Percentiles rank a stretch among this genome's conserved stretches.
Evolutionary conservation across 2,888 invertebrate genomes (phyloP).

Genomic region (Drosophila siamana): DNA sequence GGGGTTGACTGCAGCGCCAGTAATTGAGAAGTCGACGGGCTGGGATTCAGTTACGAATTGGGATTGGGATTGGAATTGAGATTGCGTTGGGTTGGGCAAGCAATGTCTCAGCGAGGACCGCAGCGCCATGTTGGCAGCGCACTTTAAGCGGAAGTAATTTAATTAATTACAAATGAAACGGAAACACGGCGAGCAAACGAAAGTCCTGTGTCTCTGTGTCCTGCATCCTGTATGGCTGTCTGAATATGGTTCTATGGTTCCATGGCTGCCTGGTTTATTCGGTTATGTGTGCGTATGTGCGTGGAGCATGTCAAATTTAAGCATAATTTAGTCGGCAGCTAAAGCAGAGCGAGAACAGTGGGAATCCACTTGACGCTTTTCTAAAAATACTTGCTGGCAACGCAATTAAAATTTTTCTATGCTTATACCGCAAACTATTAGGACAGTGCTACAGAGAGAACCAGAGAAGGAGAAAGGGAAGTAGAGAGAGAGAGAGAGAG

Average conservation of each 20-base stretch:
- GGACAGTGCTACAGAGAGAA: slow-evolving; percentile 32
- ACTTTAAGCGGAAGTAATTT: slow-evolving; percentile 82
- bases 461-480: neutral
- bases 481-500: slow-evolving; percentile 20
- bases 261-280: too few species aligned
- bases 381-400: slow-evolving; percentile 55
- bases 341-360: neutral
- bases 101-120: slow-evolving; percentile 51
- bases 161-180: slow-evolving; percentile 83
- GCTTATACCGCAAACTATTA: slow-evolving; percentile 58
- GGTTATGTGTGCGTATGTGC: slow-evolving; percentile 29
- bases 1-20: slow-evolving; percentile 44
- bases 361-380: slow-evolving; percentile 43
- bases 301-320: slow-evolving; percentile 41
- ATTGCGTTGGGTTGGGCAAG: slow-evolving; percentile 28
- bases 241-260: too few species aligned
- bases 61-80: slow-evolving; percentile 11
- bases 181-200: slow-evolving; percentile 65
- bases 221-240: slow-evolving; percentile 16
- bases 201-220: slow-evolving; percentile 14
- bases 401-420: slow-evolving; percentile 69
- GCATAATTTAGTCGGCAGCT: slow-evolving; percentile 38
- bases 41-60: slow-evolving; percentile 36
- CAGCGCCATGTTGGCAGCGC: slow-evolving; percentile 52
- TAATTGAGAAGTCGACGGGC: slow-evolving; percentile 74